These are phyloP conservation scores for Gallirallus australis DNA, from an alignment of 2,797 vertebrate species.

Conservation along the genomic window DNA sequence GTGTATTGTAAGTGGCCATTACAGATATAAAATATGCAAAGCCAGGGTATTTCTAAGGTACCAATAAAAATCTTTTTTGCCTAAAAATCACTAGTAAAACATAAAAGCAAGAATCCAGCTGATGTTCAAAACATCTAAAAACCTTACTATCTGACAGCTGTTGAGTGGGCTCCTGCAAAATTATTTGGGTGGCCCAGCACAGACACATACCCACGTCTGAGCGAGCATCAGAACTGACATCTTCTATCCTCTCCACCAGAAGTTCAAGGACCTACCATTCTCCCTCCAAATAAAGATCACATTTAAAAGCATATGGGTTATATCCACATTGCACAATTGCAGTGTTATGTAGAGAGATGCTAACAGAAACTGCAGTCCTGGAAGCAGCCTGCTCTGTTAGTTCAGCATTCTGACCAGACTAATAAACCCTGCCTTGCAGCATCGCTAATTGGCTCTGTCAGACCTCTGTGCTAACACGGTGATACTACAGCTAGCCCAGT, in stretches of 20 bases:
- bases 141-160: slow-evolving; percentile 6
- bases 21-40: not conserved
- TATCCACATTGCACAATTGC: not conserved
- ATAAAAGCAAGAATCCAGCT: not conserved
- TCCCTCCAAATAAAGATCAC: not conserved
- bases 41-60: not conserved
- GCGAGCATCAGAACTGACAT: not conserved
- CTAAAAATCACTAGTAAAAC: not conserved
- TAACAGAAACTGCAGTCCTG: not conserved
- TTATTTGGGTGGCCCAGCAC: not conserved
- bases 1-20: not conserved
- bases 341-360: not conserved
- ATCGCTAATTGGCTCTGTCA: slow-evolving; percentile 36
- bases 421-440: not conserved
- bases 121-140: not conserved
- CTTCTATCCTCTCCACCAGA: not conserved
- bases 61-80: not conserved
- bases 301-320: not conserved
- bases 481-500: not conserved
- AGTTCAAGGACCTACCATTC: not conserved
- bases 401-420: not conserved
- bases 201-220: not conserved
- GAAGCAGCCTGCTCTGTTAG: not conserved
- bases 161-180: slow-evolving; percentile 13
- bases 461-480: not conserved